These are phyloP conservation scores for Arizona elegans DNA, from an alignment of 2,113 vertebrate genomes.

Conservation along the genomic window DNA sequence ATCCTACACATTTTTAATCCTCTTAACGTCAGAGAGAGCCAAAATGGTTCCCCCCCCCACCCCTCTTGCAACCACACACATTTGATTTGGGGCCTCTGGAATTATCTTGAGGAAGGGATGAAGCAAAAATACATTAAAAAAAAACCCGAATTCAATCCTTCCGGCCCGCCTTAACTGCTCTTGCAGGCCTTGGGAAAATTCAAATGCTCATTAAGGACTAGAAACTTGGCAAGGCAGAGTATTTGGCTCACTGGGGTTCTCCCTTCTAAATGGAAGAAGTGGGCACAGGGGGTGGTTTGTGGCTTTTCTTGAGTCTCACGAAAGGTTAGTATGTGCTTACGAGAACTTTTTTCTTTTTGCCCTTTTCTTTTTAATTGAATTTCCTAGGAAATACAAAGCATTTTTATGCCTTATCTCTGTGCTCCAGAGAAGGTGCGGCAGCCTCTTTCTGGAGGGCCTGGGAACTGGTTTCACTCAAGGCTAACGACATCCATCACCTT, in stretches of 20 bases:
- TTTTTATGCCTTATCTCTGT: slow-evolving; percentile 35
- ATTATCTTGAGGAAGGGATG: neutral
- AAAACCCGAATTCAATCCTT: neutral
- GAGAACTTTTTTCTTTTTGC: too few species aligned
- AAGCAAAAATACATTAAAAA: neutral
- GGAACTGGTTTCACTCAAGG: neutral
- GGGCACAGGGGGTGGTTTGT: neutral
- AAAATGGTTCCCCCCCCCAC: neutral
- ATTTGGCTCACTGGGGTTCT: neutral
- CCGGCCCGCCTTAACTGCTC: neutral
- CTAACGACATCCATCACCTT: neutral
- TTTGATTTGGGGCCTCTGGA: neutral
- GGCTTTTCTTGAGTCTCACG: neutral
- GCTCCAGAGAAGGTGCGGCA: slow-evolving; percentile 31
- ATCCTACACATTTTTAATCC: neutral
- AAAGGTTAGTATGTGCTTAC: neutral
- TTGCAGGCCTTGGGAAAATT: neutral
- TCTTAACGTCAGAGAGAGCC: neutral
- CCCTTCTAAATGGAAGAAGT: neutral
- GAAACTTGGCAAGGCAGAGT: neutral
- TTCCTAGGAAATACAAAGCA: slow-evolving; percentile 21
- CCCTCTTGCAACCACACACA: neutral
- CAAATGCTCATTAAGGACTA: neutral
- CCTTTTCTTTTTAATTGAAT: neutral
- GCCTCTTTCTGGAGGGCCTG: slow-evolving; percentile 1